A percentile compares a stretch with the other conserved stretches of the same genome.
phyloP scores from a whole-genome alignment of 2,888 invertebrate genomes.

The Philonicus albiceps region DNA sequence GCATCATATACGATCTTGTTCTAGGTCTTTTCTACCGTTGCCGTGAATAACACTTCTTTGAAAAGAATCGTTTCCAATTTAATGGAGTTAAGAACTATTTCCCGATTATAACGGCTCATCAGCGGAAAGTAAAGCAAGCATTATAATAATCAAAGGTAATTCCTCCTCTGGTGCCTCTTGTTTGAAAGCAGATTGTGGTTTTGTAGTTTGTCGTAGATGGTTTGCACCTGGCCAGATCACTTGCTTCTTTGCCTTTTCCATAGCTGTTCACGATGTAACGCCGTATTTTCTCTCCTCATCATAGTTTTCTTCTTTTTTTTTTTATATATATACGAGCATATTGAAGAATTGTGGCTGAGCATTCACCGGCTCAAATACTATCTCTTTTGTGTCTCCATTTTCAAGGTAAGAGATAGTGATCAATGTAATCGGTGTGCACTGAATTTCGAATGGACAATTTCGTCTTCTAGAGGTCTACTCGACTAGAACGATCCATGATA shows the following conservation, averaged over 20 bases:
- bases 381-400: conserved; percentile 10
- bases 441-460: not conserved
- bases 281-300: not conserved
- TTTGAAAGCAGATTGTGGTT: not conserved
- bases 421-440: not conserved
- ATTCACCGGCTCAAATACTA: not conserved
- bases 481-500: conserved; percentile 5
- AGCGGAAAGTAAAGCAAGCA: conserved; percentile 8
- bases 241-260: not conserved
- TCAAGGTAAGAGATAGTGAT: conserved; percentile 7
- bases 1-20: not conserved
- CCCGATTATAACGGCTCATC: conserved; percentile 20
- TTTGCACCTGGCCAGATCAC: conserved; percentile 4
- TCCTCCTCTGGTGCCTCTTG: not conserved
- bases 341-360: not conserved
- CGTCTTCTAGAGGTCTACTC: not conserved
- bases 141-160: conserved; percentile 22
- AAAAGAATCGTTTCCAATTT: conserved; percentile 2
- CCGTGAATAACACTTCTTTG: not conserved
- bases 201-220: not conserved
- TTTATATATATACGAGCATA: too few species aligned
- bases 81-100: conserved; percentile 18
- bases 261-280: not conserved
- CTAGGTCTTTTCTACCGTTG: not conserved
- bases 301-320: not conserved